Evolutionary conservation across 2,888 invertebrate species (phyloP).

Genomic region (Phragmatobia fuliginosa): DNA sequence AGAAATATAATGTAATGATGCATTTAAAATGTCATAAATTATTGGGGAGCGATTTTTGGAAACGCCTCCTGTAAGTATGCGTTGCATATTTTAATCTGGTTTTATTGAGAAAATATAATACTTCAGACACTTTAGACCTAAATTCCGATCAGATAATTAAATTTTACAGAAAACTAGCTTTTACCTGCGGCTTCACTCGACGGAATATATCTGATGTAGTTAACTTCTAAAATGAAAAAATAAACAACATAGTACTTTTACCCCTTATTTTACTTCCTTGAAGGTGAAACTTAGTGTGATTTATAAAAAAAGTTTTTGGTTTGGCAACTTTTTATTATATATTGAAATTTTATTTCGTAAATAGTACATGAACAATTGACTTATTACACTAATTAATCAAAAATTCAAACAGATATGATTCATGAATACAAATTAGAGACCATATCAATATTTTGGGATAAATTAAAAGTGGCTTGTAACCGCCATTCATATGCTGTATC

Average conservation of each 20-base stretch:
- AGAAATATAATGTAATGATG: constrained; percentile 68
- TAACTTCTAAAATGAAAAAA: too few species aligned
- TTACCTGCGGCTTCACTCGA: too few species aligned
- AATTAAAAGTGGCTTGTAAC: constrained; percentile 32
- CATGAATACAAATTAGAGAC: constrained; percentile 13
- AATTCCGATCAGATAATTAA: background rate
- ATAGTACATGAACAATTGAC: background rate
- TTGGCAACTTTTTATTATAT: too few species aligned
- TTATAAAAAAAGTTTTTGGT: too few species aligned
- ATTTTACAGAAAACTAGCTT: background rate
- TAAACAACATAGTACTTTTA: too few species aligned
- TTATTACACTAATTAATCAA: constrained; percentile 9
- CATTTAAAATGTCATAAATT: constrained; percentile 57
- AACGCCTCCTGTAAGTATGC: constrained; percentile 31
- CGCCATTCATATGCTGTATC: constrained; percentile 16
- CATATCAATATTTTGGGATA: constrained; percentile 26
- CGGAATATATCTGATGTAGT: too few species aligned
- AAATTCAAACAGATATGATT: constrained; percentile 18
- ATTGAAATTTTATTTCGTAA: background rate
- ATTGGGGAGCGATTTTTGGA: constrained; percentile 40
- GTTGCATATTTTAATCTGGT: constrained; percentile 21
- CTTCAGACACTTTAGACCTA: constrained; percentile 8
- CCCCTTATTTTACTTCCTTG: too few species aligned
- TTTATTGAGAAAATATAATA: background rate
- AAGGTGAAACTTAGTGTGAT: too few species aligned